Evolutionary conservation across 2,797 vertebrate genomes (phyloP).

Genomic region (Oreortyx pictus): DNA sequence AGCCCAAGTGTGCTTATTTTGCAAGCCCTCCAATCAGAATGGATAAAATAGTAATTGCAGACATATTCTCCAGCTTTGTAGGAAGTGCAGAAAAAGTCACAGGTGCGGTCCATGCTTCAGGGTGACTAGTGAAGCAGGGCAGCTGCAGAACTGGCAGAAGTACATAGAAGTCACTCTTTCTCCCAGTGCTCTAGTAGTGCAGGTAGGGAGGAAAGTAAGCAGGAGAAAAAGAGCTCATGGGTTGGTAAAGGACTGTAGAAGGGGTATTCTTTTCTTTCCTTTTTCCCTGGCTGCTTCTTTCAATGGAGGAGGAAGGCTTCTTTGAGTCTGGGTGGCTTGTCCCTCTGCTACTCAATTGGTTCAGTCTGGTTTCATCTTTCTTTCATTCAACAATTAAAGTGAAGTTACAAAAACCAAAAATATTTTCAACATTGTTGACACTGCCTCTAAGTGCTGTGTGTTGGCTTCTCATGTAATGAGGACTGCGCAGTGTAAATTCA

Average conservation of each 20-base stretch:
- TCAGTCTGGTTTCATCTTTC: not conserved
- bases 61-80: not conserved
- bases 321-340: not conserved
- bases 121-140: not conserved
- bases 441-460: not conserved
- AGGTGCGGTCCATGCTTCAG: not conserved
- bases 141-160: not conserved
- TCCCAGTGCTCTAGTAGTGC: not conserved
- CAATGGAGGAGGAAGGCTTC: not conserved
- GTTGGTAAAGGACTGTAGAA: not conserved
- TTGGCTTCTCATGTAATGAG: not conserved
- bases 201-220: not conserved
- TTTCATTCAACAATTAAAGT: not conserved
- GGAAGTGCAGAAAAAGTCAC: not conserved
- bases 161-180: not conserved
- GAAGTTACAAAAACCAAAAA: not conserved
- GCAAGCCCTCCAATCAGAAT: not conserved
- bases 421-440: not conserved
- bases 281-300: not conserved
- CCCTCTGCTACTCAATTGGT: rapidly evolving
- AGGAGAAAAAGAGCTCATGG: not conserved
- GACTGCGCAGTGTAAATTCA: not conserved
- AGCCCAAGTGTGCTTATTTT: not conserved
- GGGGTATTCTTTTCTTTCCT: not conserved
- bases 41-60: not conserved